phyloP scores from a whole-genome alignment of 2,113 vertebrate species.

The Gymnobelideus leadbeateri region DNA sequence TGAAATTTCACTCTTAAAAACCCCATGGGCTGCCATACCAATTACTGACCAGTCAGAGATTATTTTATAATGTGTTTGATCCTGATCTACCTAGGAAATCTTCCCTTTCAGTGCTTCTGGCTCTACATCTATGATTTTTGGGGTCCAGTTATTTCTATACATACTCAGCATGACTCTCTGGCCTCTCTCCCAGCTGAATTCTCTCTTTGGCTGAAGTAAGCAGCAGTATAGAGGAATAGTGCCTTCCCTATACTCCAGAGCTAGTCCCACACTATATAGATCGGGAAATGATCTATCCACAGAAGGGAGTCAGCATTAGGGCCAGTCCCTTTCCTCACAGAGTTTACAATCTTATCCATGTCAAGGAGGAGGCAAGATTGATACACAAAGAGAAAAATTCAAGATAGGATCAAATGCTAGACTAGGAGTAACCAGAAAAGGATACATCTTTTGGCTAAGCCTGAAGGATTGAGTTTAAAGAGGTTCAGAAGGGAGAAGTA shows the following conservation, averaged over 20 bases:
- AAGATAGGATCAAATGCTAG: too few relatives aligned
- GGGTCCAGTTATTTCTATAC: neutral
- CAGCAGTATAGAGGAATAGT: neutral
- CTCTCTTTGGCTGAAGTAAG: neutral
- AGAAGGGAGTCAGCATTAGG: neutral
- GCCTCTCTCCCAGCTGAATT: neutral
- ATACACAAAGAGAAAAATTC: neutral
- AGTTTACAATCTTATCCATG: neutral
- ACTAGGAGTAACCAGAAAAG: neutral
- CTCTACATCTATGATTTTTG: neutral
- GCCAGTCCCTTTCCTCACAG: neutral
- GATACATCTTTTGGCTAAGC: neutral
- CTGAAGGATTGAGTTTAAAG: neutral
- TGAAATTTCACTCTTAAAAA: neutral
- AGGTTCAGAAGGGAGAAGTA: neutral
- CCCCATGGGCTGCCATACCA: neutral
- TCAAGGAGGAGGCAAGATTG: neutral
- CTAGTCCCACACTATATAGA: neutral
- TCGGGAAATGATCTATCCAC: neutral
- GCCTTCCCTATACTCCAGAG: neutral
- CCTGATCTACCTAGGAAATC: neutral
- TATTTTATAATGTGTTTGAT: neutral
- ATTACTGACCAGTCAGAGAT: neutral
- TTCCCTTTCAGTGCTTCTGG: neutral
- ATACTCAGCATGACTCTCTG: neutral